Percentiles rank a stretch among this genome's conserved stretches.
phyloP scores from a whole-genome alignment of 1,140 invertebrate genomes.

The Heliconius himera region DNA sequence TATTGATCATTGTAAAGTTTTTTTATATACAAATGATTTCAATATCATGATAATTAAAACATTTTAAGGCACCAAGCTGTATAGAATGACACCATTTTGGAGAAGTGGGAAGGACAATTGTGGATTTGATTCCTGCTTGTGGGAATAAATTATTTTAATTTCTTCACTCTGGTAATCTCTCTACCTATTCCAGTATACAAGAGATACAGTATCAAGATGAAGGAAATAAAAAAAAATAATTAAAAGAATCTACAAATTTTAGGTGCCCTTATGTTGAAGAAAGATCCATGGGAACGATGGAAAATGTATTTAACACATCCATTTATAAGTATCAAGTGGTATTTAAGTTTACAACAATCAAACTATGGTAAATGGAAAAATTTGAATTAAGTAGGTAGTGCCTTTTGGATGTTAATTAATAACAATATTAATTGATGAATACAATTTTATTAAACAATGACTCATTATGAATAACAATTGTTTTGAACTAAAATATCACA shows the following conservation, averaged over 20 bases:
- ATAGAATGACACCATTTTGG: too few relatives aligned
- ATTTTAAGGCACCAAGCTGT: too few relatives aligned
- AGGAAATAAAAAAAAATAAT: slow-evolving; percentile 46
- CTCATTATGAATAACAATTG: slow-evolving; percentile 16
- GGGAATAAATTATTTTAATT: too few relatives aligned
- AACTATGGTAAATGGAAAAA: slow-evolving; percentile 78
- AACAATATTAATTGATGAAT: slow-evolving; percentile 21
- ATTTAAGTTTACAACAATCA: slow-evolving; percentile 80
- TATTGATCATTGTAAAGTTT: too few relatives aligned
- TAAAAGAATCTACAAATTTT: slow-evolving; percentile 59
- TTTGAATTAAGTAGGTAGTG: slow-evolving; percentile 53
- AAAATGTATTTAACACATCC: slow-evolving; percentile 80
- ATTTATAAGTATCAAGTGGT: slow-evolving; percentile 81
- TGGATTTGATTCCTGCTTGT: too few relatives aligned
- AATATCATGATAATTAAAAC: too few relatives aligned
- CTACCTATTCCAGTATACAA: too few relatives aligned
- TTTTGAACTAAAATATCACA: slow-evolving; percentile 34
- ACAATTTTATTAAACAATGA: slow-evolving; percentile 19
- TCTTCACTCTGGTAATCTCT: too few relatives aligned
- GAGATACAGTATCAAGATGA: not conserved
- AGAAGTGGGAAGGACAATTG: too few relatives aligned
- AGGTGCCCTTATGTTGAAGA: slow-evolving; percentile 81
- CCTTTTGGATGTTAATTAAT: slow-evolving; percentile 39
- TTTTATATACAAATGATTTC: too few relatives aligned
- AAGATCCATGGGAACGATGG: slow-evolving; percentile 80